These are phyloP conservation scores for Eilema sororculum DNA, from an alignment of 2,888 invertebrate species.

Conservation along the genomic window DNA sequence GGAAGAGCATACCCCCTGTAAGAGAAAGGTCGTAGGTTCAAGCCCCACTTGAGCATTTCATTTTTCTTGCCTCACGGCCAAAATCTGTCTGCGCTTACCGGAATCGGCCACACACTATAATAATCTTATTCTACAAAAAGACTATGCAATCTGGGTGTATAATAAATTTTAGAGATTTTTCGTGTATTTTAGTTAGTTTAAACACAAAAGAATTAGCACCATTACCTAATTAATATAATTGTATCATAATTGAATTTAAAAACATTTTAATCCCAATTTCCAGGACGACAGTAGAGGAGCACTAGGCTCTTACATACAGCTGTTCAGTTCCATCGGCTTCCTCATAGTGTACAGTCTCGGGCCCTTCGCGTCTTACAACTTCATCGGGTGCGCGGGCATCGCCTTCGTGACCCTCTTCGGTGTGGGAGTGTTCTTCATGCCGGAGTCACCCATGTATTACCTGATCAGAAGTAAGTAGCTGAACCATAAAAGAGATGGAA, in stretches of 20 bases:
- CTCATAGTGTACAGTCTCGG: conserved; percentile 91
- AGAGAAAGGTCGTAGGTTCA: too few species aligned
- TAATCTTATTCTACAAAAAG: too few species aligned
- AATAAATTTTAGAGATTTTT: too few species aligned
- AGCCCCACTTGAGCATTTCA: too few species aligned
- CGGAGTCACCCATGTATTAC: conserved; percentile 93
- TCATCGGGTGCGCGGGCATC: conserved; percentile 89
- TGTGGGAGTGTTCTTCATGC: conserved; percentile 90
- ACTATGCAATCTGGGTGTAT: too few species aligned
- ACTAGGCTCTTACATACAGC: conserved; percentile 93
- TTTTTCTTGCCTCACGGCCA: too few species aligned
- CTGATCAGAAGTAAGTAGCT: conserved; percentile 84
- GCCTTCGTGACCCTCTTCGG: conserved; percentile 88
- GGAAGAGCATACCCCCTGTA: too few species aligned
- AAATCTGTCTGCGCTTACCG: too few species aligned
- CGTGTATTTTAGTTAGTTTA: too few species aligned
- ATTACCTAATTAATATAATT: too few species aligned
- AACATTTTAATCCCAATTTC: conserved; percentile 28
- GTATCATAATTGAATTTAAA: not conserved
- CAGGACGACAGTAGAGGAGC: conserved; percentile 92
- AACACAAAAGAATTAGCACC: too few species aligned
- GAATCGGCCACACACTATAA: too few species aligned
- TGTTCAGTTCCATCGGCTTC: conserved; percentile 91
- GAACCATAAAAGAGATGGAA: not conserved
- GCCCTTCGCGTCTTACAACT: conserved; percentile 89